Evolutionary conservation across 2,113 vertebrate genomes (phyloP).

Genomic region (Numenius arquata): DNA sequence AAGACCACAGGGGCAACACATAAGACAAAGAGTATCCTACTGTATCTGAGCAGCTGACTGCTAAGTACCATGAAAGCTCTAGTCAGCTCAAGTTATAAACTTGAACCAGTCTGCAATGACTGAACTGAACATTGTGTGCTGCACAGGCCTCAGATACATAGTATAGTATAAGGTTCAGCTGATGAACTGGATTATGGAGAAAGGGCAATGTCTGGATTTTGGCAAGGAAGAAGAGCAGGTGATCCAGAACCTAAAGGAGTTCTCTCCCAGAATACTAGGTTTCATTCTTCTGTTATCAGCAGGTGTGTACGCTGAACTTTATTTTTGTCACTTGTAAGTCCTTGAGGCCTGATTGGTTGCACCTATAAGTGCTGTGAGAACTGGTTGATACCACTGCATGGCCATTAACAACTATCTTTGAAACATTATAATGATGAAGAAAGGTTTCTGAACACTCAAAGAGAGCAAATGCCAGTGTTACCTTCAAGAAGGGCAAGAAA

Average conservation of each 20-base stretch:
- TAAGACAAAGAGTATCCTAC: not conserved
- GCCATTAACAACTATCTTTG: not conserved
- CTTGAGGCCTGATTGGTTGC: not conserved
- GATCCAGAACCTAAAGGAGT: not conserved
- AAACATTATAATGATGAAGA: not conserved
- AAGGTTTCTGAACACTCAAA: not conserved
- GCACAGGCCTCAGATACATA: not conserved
- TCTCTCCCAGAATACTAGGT: not conserved
- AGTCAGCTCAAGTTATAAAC: not conserved
- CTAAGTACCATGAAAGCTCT: accelerated
- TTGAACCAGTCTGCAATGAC: not conserved
- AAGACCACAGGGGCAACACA: not conserved
- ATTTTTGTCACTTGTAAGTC: not conserved
- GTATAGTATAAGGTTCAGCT: not conserved
- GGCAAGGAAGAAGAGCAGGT: not conserved
- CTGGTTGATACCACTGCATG: not conserved
- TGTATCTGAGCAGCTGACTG: not conserved
- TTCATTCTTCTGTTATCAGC: not conserved
- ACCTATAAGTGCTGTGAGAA: not conserved
- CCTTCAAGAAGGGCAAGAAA: not conserved
- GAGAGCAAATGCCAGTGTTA: not conserved
- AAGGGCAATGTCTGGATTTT: not conserved
- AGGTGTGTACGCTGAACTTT: not conserved
- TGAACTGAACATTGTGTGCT: not conserved
- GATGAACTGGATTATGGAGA: not conserved